Evolutionary conservation across 2,113 vertebrate species (phyloP).

Genomic region (Alces alces): DNA sequence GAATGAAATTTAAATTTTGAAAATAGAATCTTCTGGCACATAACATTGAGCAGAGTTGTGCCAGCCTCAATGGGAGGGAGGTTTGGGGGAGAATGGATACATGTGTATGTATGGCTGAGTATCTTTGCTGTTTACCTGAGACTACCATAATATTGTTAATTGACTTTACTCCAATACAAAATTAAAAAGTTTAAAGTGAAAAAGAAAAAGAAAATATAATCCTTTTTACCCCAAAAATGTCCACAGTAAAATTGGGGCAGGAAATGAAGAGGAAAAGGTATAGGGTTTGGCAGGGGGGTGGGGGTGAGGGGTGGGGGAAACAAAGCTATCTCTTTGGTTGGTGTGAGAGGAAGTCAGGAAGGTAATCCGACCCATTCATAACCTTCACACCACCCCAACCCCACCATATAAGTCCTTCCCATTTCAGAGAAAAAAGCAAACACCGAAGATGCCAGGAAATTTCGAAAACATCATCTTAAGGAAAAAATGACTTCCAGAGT

Average conservation of each 20-base stretch:
- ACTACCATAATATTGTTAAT: background rate
- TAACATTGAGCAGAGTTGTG: background rate
- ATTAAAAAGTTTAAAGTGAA: background rate
- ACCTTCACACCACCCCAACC: accelerated
- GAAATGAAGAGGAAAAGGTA: background rate
- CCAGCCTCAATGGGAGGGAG: background rate
- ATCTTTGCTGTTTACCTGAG: background rate
- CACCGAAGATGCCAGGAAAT: background rate
- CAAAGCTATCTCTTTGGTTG: background rate
- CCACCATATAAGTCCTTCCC: background rate
- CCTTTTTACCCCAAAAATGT: background rate
- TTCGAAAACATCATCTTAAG: background rate
- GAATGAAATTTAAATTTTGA: background rate
- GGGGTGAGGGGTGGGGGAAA: too few species aligned
- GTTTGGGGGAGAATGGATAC: background rate
- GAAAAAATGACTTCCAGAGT: background rate
- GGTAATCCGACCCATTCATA: background rate
- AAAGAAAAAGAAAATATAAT: background rate
- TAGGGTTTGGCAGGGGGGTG: background rate
- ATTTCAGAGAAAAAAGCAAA: background rate
- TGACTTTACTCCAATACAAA: background rate
- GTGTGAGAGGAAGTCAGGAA: background rate
- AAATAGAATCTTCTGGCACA: background rate
- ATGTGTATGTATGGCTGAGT: background rate
- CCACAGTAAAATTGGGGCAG: background rate